Evolutionary conservation across 2,888 invertebrate genomes (phyloP).

Genomic region (Cenopis cana): DNA sequence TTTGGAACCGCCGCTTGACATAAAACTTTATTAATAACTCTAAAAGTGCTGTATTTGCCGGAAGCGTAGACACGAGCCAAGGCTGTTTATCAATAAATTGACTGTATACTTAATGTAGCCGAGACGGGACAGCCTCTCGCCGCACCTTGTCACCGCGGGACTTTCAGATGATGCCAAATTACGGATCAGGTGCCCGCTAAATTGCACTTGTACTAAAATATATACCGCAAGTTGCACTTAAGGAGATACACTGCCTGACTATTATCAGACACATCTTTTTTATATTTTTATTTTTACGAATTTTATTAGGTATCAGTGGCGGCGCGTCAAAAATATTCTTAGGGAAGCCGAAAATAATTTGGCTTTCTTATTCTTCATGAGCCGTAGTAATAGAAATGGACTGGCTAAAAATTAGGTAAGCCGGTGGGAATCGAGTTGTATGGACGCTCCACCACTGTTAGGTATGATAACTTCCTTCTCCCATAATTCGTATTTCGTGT

Average conservation of each 20-base stretch:
- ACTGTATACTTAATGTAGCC: slow-evolving; percentile 5
- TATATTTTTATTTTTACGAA: slow-evolving; percentile 21
- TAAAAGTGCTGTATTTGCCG: slow-evolving; percentile 9
- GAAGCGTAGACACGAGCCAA: slow-evolving; percentile 25
- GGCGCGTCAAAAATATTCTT: no score
- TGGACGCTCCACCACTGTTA: no score
- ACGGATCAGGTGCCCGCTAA: slow-evolving; percentile 30
- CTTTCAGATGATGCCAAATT: slow-evolving; percentile 42
- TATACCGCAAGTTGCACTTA: slow-evolving; percentile 26
- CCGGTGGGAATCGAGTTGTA: no score
- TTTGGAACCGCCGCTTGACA: not conserved
- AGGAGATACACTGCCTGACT: slow-evolving; percentile 11
- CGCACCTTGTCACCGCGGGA: slow-evolving; percentile 43
- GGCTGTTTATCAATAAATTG: slow-evolving; percentile 23
- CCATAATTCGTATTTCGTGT: not conserved
- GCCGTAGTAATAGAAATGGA: no score
- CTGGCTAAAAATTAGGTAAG: no score
- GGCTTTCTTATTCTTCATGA: no score
- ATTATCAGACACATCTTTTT: slow-evolving; percentile 21
- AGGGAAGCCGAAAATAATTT: no score
- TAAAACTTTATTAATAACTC: not conserved
- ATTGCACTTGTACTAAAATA: slow-evolving; percentile 32
- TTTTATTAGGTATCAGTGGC: no score
- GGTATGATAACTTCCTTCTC: no score
- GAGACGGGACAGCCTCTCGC: slow-evolving; percentile 16